A percentile compares a stretch with the other conserved stretches of the same genome.
Conservation (phyloP, 2,888 invertebrate genomes). For the Hedya salicella region DNA sequence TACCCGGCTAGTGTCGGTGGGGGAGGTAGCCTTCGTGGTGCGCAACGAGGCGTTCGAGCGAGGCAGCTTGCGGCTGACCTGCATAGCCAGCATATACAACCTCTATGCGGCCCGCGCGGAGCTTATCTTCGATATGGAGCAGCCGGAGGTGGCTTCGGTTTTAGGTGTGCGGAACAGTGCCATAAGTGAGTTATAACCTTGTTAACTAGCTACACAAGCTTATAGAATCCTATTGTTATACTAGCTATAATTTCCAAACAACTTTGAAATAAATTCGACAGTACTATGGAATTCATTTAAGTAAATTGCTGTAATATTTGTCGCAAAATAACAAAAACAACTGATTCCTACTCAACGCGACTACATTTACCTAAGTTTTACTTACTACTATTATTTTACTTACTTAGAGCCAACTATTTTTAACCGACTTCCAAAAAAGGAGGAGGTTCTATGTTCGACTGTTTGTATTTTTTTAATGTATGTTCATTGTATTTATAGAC, state of each 20-base stretch:
- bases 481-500: no score
- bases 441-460: no score
- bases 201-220: neutral
- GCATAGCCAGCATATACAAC: slow-evolving; percentile 88
- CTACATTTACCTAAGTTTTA: no score
- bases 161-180: slow-evolving; percentile 88
- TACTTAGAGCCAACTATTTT: no score
- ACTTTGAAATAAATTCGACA: no score
- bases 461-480: no score
- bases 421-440: no score
- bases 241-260: neutral
- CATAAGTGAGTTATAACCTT: slow-evolving; percentile 72
- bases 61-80: slow-evolving; percentile 87
- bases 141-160: slow-evolving; percentile 90
- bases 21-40: slow-evolving; percentile 86
- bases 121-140: slow-evolving; percentile 89
- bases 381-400: no score
- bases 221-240: neutral
- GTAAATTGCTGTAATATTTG: no score
- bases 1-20: slow-evolving; percentile 72
- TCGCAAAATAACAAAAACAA: no score
- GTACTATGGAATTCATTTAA: no score
- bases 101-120: slow-evolving; percentile 87
- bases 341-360: no score
- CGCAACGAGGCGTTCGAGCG: slow-evolving; percentile 87